Conservation (phyloP, 2,113 vertebrate species). For the Erythrolamprus reginae region DNA sequence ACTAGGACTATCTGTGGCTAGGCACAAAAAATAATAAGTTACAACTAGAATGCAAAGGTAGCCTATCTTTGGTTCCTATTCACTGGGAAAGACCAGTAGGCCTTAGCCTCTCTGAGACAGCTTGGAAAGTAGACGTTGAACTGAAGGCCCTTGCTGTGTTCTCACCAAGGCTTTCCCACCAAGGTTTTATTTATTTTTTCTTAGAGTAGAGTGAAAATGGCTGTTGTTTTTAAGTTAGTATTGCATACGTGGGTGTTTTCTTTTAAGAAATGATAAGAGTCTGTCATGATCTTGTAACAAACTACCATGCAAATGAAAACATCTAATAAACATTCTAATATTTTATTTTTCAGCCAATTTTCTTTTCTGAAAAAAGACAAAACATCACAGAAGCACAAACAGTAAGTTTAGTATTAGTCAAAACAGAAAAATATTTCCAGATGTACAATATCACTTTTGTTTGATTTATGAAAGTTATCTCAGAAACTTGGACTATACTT, state of each 20-base stretch:
- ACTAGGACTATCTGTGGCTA: background rate
- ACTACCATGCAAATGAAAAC: background rate
- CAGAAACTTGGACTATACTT: background rate
- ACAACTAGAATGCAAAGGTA: background rate
- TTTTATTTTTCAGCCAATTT: background rate
- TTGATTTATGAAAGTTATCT: background rate
- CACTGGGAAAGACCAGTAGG: background rate
- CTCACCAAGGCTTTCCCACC: background rate
- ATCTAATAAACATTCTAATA: background rate
- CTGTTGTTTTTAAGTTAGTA: background rate
- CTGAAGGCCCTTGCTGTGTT: background rate
- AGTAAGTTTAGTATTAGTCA: background rate
- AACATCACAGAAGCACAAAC: background rate
- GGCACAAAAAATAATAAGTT: background rate
- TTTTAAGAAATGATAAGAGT: background rate
- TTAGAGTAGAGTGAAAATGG: background rate
- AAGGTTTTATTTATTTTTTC: background rate
- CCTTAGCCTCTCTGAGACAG: background rate
- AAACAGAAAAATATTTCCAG: background rate
- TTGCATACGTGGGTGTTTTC: background rate
- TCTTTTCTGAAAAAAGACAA: background rate
- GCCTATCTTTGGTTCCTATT: background rate
- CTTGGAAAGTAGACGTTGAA: background rate
- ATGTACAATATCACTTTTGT: background rate
- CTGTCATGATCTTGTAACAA: background rate